Base-by-base conservation (phyloP, 1,140 invertebrate genomes). In the Cataglyphis hispanica region DNA sequence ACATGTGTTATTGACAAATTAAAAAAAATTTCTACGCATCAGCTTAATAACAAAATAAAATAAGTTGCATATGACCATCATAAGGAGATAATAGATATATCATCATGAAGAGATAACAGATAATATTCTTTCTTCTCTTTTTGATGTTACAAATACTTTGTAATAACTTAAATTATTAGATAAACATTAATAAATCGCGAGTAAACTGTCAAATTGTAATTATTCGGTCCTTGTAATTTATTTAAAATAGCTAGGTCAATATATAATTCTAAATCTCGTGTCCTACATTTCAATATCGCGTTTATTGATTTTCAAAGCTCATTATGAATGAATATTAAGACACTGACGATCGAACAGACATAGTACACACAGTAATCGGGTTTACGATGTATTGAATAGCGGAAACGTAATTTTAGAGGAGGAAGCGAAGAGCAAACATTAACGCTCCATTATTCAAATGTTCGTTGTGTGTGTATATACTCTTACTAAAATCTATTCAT, bases 261-360 rank as follows among this genome's bases (percentile, higher is more conserved):
- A 56, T 22, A 10, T 40, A 22, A 70, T 58, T 58, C 8, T 50
- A 2, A n/a, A 7, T 66, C 19, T 66, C 40, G 6, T 60, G 27
- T 19, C 34, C 34, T 67, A 34, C 7, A n/a, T 34, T 11, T 19
- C 7, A 13, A 19, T 43, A 69, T 58, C 16, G 77, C 27, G 2
- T 19, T n/a, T n/a, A n/a, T n/a, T n/a, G 16, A 66, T 40, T 66
- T 66, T 50, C 3, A 8, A 60, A 64, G 46, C 63, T 66, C 25
- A 58, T 11, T 7, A 7, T 81, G 53, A 58, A 77, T 13, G 16
- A 40, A 81, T 81, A 70, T 70, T 81, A 81, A 81, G 64, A 69
- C 64, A 80, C 50, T 56, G 77, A 70, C 16, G 50, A 81, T 81
- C 40, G 77, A 81, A 81, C 66, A 81, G 16, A 34, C 53, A 80